Evolutionary conservation across 1,140 invertebrate species (phyloP).

Genomic region (Calephelis nemesis): DNA sequence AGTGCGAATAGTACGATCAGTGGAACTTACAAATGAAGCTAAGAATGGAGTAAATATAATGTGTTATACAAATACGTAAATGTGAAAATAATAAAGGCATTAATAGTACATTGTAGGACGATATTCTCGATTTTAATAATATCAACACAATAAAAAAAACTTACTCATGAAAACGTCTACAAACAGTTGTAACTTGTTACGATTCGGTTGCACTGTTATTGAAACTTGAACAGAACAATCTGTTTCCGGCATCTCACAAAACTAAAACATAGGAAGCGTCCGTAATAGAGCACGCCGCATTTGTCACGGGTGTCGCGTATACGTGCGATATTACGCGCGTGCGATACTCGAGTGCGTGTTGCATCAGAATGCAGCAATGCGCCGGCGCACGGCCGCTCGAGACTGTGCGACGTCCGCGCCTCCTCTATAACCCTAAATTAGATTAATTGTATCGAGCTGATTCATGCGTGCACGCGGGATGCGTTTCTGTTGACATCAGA

Average conservation of each 20-base stretch:
- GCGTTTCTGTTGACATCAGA: slow-evolving; percentile 65
- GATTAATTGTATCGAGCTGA: slow-evolving; percentile 77
- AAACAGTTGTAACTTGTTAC: slow-evolving; percentile 65
- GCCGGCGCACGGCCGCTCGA: slow-evolving; percentile 57
- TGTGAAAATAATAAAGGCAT: no score
- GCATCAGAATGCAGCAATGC: slow-evolving; percentile 52
- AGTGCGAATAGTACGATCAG: no score
- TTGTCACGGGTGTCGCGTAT: slow-evolving; percentile 20
- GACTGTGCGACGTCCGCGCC: slow-evolving; percentile 73
- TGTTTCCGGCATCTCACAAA: slow-evolving; percentile 69
- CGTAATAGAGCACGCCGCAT: slow-evolving; percentile 32
- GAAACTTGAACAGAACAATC: slow-evolving; percentile 72
- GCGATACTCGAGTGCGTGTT: slow-evolving; percentile 23
- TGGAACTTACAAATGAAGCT: no score
- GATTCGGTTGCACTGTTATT: slow-evolving; percentile 66
- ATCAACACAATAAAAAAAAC: slow-evolving; percentile 31
- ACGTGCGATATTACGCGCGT: slow-evolving; percentile 22
- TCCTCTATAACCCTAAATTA: slow-evolving; percentile 75
- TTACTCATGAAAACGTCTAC: slow-evolving; percentile 77
- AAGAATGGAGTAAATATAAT: no score
- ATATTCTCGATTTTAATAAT: not conserved
- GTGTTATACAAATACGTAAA: no score
- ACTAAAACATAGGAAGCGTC: slow-evolving; percentile 43
- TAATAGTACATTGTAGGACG: no score
- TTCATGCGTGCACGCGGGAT: slow-evolving; percentile 64